These are phyloP conservation scores for Pholis gunnellus DNA, from an alignment of 2,113 vertebrate genomes.

Conservation along the genomic window DNA sequence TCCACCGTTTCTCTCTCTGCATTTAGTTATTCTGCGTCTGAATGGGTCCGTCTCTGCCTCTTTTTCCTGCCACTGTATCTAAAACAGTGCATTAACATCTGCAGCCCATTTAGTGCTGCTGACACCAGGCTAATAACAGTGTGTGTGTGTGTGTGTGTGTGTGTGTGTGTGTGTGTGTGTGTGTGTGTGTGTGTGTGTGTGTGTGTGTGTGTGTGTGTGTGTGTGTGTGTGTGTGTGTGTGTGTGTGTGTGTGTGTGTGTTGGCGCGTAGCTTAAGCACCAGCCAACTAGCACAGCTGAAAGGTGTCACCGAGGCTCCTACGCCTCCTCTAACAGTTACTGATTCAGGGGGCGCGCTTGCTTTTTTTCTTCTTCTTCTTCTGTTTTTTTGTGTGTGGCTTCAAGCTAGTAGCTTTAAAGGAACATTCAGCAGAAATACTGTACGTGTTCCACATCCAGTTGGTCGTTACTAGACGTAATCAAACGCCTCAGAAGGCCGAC, in stretches of 20 bases:
- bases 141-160: conserved; percentile 65
- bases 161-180: conserved; percentile 45
- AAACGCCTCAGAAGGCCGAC: conserved; percentile 50
- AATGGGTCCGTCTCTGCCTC: conserved; percentile 69
- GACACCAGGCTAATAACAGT: conserved; percentile 81
- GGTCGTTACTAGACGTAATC: conserved; percentile 53
- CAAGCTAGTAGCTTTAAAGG: conserved; percentile 69
- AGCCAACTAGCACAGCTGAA: conserved; percentile 84
- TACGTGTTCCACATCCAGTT: conserved; percentile 49
- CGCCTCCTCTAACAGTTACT: conserved; percentile 79
- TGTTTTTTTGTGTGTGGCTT: conserved; percentile 1
- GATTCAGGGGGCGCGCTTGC: conserved; percentile 70
- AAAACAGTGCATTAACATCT: conserved; percentile 84
- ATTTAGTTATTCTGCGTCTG: conserved; percentile 61
- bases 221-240: conserved; percentile 38
- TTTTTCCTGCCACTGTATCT: conserved; percentile 78
- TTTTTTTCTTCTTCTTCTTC: not conserved
- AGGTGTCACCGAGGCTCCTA: conserved; percentile 75
- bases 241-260: conserved; percentile 66
- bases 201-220: conserved; percentile 68
- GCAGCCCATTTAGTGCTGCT: conserved; percentile 81
- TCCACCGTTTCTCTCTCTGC: conserved; percentile 36
- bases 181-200: conserved; percentile 47
- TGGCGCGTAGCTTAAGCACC: conserved; percentile 30
- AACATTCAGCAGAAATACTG: conserved; percentile 36